Percentiles rank a stretch among this genome's conserved stretches.
Evolutionary conservation across 2,888 invertebrate species (phyloP).

Genomic region (Dynastes maya): DNA sequence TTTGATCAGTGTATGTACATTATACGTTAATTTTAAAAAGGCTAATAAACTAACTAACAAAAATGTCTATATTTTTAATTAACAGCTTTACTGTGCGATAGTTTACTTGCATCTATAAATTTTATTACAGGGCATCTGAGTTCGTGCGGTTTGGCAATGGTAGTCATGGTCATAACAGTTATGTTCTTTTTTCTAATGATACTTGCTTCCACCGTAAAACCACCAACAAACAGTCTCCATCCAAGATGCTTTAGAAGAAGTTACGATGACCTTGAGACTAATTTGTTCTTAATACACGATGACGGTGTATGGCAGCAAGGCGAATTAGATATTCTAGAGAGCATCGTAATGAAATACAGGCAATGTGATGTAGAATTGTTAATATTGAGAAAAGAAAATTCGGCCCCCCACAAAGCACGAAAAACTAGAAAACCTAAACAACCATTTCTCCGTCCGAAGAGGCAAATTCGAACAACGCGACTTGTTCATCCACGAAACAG

Average conservation of each 20-base stretch:
- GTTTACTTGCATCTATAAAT: no score
- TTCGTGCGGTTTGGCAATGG: conserved; percentile 57
- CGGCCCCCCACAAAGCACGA: conserved; percentile 24
- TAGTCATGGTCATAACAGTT: conserved; percentile 53
- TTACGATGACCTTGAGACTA: conserved; percentile 58
- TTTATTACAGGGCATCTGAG: conserved; percentile 58
- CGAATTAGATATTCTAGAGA: conserved; percentile 63
- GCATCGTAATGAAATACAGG: conserved; percentile 64
- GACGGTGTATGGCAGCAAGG: conserved; percentile 60
- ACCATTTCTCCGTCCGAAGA: conserved; percentile 26
- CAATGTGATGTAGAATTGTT: conserved; percentile 64
- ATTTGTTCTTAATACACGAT: conserved; percentile 66
- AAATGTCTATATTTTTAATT: no score
- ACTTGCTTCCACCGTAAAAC: conserved; percentile 54
- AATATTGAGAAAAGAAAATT: conserved; percentile 57
- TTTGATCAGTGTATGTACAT: no score
- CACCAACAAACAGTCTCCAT: conserved; percentile 48
- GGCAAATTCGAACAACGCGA: conserved; percentile 46
- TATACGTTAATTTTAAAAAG: no score
- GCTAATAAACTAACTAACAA: no score
- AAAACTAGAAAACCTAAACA: conserved; percentile 25
- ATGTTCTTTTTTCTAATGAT: conserved; percentile 54
- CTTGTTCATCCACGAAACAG: conserved; percentile 15
- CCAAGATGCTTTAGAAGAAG: conserved; percentile 53
- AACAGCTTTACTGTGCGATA: no score